A percentile compares a stretch with the other conserved stretches of the same genome.
Evolutionary conservation across 1,140 invertebrate species (phyloP).

Genomic region (Drosophila aff.): DNA sequence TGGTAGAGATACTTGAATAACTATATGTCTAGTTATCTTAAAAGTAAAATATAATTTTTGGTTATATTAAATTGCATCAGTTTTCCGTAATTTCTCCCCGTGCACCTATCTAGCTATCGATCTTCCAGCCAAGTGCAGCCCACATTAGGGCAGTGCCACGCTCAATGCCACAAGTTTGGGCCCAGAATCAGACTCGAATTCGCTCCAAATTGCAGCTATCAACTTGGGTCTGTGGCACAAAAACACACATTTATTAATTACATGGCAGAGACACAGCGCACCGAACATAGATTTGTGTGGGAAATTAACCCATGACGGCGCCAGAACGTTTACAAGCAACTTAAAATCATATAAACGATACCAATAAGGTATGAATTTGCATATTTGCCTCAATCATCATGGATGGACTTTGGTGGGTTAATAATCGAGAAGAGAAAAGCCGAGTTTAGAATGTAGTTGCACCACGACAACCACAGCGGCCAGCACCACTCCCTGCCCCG

Average conservation of each 20-base stretch:
- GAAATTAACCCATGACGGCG: conserved; percentile 49
- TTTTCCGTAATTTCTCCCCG: not conserved
- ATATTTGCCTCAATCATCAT: not conserved
- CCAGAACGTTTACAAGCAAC: conserved; percentile 24
- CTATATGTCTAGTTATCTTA: fast-evolving
- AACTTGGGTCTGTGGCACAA: conserved; percentile 51
- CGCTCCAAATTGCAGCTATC: conserved; percentile 43
- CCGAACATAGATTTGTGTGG: conserved; percentile 41
- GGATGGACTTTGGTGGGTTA: conserved; percentile 40
- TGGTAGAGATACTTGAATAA: not conserved
- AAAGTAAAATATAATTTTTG: too few relatives aligned
- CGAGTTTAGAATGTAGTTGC: conserved; percentile 78
- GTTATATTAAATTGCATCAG: not conserved
- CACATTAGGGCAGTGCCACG: conserved; percentile 63
- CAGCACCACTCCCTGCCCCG: conserved; percentile 39
- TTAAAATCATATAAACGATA: conserved; percentile 22
- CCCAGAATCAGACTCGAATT: conserved; percentile 22
- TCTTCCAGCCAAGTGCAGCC: conserved; percentile 55
- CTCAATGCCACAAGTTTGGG: conserved; percentile 67
- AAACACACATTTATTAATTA: conserved; percentile 82
- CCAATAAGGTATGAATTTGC: conserved; percentile 8
- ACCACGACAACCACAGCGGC: conserved; percentile 29
- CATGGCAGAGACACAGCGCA: conserved; percentile 52
- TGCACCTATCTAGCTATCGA: conserved; percentile 48
- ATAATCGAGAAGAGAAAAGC: conserved; percentile 60